These are phyloP conservation scores for Sylvia borin DNA, from an alignment of 2,797 vertebrate genomes.

Conservation along the genomic window DNA sequence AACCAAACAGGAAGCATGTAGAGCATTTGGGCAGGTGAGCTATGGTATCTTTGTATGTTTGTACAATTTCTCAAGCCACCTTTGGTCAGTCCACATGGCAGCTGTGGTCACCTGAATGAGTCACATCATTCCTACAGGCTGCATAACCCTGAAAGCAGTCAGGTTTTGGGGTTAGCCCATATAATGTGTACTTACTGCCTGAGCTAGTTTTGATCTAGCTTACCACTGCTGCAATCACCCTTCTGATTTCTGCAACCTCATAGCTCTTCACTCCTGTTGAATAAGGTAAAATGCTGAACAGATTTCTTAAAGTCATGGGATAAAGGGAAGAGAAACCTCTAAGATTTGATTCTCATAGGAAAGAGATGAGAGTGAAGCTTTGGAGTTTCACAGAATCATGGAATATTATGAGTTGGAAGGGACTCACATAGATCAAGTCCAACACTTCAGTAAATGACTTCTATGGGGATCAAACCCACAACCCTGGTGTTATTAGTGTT, in stretches of 20 bases:
- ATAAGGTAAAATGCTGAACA: not conserved
- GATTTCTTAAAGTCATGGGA: not conserved
- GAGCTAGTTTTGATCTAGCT: not conserved
- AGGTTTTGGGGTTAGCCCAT: not conserved
- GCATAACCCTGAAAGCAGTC: not conserved
- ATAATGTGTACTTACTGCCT: not conserved
- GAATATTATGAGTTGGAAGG: not conserved
- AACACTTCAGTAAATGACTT: accelerated
- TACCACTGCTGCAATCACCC: not conserved
- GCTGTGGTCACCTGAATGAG: not conserved
- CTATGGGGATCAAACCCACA: not conserved
- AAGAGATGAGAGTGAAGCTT: not conserved
- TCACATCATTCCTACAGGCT: not conserved
- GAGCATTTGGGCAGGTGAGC: not conserved
- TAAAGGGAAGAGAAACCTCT: not conserved
- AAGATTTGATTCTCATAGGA: not conserved
- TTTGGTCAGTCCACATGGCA: not conserved
- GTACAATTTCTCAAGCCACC: not conserved
- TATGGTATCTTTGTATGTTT: not conserved
- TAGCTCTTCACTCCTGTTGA: not conserved
- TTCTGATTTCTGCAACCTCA: not conserved
- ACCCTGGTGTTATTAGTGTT: too few relatives aligned
- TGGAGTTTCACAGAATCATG: not conserved
- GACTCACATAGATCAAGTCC: not conserved
- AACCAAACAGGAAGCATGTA: not conserved